phyloP scores from a whole-genome alignment of 2,797 vertebrate genomes.

The Dendrocincla tyrannina region DNA sequence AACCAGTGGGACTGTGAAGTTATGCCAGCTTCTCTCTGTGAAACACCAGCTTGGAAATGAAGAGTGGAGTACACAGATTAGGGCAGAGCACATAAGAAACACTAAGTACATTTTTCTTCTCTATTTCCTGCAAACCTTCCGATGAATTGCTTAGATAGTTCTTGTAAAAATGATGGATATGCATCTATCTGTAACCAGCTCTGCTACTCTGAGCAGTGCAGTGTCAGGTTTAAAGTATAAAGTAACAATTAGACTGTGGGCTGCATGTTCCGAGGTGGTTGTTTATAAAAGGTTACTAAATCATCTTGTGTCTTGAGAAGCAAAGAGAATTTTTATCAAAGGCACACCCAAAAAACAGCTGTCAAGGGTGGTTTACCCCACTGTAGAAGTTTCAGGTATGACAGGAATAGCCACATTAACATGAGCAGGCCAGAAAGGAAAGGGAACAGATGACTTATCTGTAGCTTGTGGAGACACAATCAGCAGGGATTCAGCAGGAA shows the following conservation, averaged over 20 bases:
- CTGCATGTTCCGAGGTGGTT: not conserved
- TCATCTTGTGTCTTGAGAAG: not conserved
- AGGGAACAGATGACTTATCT: not conserved
- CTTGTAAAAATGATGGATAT: not conserved
- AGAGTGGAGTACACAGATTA: not conserved
- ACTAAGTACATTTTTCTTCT: not conserved
- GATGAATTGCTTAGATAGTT: not conserved
- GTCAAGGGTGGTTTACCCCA: not conserved
- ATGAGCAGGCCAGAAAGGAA: not conserved
- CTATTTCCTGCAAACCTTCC: not conserved
- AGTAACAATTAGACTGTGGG: constrained; percentile 16
- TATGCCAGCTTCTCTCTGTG: not conserved
- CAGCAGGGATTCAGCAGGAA: not conserved
- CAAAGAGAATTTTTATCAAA: constrained; percentile 32
- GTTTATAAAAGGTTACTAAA: constrained; percentile 5
- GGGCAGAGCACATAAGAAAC: not conserved
- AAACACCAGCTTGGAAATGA: not conserved
- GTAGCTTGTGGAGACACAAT: not conserved
- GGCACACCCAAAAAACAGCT: constrained; percentile 36
- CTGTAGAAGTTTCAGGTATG: constrained; percentile 19
- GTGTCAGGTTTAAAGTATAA: not conserved
- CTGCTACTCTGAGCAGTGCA: not conserved
- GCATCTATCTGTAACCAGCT: not conserved
- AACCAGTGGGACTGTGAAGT: not conserved
- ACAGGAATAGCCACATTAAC: constrained; percentile 14